These are phyloP conservation scores for Eulemur macaco DNA, from an alignment of 2,113 vertebrate genomes.

Conservation along the genomic window DNA sequence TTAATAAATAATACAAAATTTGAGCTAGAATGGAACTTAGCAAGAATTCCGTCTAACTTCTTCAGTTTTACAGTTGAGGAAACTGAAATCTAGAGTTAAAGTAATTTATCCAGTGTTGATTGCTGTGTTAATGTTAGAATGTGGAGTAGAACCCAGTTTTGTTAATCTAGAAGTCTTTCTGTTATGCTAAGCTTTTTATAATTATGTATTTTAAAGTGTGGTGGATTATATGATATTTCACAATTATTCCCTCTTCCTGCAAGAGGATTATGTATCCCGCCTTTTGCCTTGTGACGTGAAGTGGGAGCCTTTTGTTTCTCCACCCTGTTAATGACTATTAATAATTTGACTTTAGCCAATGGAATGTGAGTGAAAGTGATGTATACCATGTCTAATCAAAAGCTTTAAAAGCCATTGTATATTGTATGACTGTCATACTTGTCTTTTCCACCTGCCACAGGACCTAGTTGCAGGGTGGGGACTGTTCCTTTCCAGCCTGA, in stretches of 20 bases:
- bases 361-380: neutral
- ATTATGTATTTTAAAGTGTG: neutral
- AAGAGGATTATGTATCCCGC: neutral
- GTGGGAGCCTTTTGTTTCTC: neutral
- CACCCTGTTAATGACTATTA: neutral
- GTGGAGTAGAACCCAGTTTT: neutral
- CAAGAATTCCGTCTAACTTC: neutral
- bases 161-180: constrained; percentile 1
- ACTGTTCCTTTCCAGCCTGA: neutral
- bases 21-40: neutral
- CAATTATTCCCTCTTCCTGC: neutral
- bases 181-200: neutral
- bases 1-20: neutral
- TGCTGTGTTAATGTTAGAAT: neutral
- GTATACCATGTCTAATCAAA: neutral
- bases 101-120: neutral
- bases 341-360: neutral
- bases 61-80: neutral
- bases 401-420: neutral
- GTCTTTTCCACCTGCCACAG: neutral
- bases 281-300: neutral
- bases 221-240: neutral
- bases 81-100: neutral
- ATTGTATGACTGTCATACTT: neutral
- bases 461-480: neutral